These are phyloP conservation scores for Meriones psammophilus DNA, from an alignment of 2,797 vertebrate species.

Conservation along the genomic window DNA sequence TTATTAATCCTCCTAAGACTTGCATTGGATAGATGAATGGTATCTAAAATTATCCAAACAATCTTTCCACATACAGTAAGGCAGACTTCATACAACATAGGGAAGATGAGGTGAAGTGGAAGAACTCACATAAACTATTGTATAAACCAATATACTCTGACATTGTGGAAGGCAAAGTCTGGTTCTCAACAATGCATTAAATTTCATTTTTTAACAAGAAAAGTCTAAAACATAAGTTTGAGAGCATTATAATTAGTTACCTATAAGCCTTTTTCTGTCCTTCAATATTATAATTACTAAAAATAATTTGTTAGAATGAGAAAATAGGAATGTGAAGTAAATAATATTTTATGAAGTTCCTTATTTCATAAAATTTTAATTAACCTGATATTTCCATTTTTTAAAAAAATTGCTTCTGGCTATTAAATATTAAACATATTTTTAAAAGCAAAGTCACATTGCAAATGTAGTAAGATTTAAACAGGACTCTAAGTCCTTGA, in stretches of 20 bases:
- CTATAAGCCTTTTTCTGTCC: neutral
- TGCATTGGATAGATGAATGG: neutral
- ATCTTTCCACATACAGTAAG: neutral
- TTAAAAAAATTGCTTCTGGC: constrained; percentile 18
- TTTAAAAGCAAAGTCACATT: constrained; percentile 57
- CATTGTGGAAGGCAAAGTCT: neutral
- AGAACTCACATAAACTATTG: neutral
- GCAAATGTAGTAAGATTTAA: constrained; percentile 51
- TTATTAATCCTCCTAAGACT: neutral
- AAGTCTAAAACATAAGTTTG: constrained; percentile 29
- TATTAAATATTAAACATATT: constrained; percentile 63
- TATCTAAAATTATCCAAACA: neutral
- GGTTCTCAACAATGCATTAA: neutral
- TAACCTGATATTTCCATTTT: neutral
- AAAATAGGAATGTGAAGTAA: constrained; percentile 39
- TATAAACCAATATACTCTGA: neutral
- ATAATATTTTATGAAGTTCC: constrained; percentile 64
- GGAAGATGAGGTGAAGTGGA: neutral
- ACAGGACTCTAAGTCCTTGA: constrained; percentile 7
- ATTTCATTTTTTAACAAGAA: constrained; percentile 34
- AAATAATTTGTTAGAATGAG: constrained; percentile 40
- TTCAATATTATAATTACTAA: constrained; percentile 46
- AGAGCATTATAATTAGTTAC: neutral
- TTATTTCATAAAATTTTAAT: constrained; percentile 66
- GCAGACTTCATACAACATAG: neutral